Evolutionary conservation across 2,797 vertebrate species (phyloP).

Genomic region (Hoplostethus mediterraneus): DNA sequence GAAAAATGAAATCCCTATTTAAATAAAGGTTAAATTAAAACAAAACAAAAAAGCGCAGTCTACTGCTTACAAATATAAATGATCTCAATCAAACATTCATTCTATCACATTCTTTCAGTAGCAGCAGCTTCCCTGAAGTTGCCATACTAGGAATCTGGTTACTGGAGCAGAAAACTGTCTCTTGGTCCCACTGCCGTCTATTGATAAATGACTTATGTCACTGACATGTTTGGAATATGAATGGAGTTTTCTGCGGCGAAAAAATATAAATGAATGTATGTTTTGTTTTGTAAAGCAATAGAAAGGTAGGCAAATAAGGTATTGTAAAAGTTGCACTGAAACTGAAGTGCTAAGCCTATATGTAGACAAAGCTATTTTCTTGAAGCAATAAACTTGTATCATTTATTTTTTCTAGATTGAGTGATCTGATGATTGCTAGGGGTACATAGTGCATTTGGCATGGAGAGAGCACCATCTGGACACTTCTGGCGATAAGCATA

Average conservation of each 20-base stretch:
- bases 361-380: background rate
- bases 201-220: conserved; percentile 30
- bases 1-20: background rate
- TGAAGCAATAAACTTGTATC: background rate
- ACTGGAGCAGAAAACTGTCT: conserved; percentile 28
- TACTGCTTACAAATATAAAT: background rate
- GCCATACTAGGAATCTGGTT: conserved; percentile 2
- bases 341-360: too few species aligned
- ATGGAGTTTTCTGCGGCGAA: background rate
- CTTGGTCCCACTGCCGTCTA: conserved; percentile 9
- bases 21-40: background rate
- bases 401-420: background rate
- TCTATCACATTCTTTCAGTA: background rate
- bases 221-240: background rate
- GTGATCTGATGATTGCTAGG: background rate
- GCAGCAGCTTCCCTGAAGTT: background rate
- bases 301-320: background rate
- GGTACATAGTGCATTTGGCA: background rate
- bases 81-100: background rate
- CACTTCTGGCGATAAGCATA: conserved; percentile 10
- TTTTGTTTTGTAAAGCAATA: background rate
- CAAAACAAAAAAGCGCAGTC: background rate
- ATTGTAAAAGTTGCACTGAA: background rate
- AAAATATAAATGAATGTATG: background rate
- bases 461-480: conserved; percentile 17